Percentiles rank a stretch among this genome's conserved stretches.
phyloP scores from a whole-genome alignment of 2,888 invertebrate genomes.

The Tetrapedia diversipes region DNA sequence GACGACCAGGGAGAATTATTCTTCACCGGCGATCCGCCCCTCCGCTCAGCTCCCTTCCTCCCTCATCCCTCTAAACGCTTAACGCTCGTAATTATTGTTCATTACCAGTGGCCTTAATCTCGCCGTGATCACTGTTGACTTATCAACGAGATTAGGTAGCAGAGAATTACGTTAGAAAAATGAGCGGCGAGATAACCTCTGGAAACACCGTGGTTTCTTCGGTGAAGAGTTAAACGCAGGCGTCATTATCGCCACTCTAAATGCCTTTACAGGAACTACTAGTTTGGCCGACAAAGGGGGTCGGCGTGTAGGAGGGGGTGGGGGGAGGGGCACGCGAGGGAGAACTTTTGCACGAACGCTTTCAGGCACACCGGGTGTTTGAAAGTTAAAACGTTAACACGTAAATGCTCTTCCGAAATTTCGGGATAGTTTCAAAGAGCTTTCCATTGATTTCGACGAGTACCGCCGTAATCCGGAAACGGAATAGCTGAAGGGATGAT shows the following conservation, averaged over 20 bases:
- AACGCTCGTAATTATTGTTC: conserved; percentile 53
- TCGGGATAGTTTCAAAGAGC: background rate
- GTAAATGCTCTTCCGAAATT: background rate
- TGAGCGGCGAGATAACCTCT: conserved; percentile 34
- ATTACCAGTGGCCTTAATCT: conserved; percentile 39
- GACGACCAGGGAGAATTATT: conserved; percentile 25
- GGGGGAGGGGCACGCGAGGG: conserved; percentile 29
- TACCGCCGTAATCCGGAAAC: background rate
- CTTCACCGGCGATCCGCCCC: background rate
- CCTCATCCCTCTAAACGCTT: conserved; percentile 17
- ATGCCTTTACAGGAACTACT: conserved; percentile 29
- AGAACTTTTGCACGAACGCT: conserved; percentile 35
- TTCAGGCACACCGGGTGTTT: conserved; percentile 3
- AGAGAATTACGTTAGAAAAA: conserved; percentile 45
- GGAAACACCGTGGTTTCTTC: conserved; percentile 30
- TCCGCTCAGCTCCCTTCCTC: no score
- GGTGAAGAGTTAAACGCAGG: conserved; percentile 51
- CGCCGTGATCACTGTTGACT: conserved; percentile 46
- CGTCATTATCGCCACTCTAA: conserved; percentile 63
- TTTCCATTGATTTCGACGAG: background rate
- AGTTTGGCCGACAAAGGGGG: no score
- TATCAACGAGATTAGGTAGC: conserved; percentile 51
- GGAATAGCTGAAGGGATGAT: background rate
- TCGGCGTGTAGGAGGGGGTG: no score
- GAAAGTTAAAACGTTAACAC: background rate